Evolutionary conservation across 2,113 vertebrate species (phyloP).

Genomic region (Syngnathus scovelli): DNA sequence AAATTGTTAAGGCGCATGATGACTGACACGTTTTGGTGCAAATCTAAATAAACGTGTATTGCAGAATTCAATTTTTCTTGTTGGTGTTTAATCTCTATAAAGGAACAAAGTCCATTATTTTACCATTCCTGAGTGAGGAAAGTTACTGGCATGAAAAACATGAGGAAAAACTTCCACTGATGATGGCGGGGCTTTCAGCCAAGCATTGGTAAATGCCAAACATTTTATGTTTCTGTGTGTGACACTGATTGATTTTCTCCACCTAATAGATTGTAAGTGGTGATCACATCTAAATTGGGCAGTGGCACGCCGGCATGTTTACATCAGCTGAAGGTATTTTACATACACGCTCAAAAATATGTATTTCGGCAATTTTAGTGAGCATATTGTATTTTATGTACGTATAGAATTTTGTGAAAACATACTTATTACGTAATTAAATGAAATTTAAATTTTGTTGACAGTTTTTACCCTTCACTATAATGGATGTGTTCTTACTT

Average conservation of each 20-base stretch:
- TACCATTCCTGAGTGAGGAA: background rate
- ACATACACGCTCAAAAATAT: too few species aligned
- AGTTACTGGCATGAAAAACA: background rate
- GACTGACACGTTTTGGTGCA: too few species aligned
- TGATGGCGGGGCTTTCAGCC: background rate
- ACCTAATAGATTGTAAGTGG: background rate
- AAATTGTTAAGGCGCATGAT: too few species aligned
- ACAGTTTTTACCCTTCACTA: too few species aligned
- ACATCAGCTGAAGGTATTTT: too few species aligned
- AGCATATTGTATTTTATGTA: too few species aligned
- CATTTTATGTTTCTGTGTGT: background rate
- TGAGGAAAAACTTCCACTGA: background rate
- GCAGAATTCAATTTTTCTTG: background rate
- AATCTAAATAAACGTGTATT: background rate
- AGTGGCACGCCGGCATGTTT: too few species aligned
- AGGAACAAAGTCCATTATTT: background rate
- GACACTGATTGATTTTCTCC: background rate
- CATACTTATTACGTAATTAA: too few species aligned
- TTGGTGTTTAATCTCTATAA: background rate
- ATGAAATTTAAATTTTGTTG: too few species aligned
- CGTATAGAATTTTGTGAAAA: too few species aligned
- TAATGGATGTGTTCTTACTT: too few species aligned
- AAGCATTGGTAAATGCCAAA: background rate
- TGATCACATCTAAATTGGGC: background rate
- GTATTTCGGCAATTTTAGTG: too few species aligned